Conservation (phyloP, 2,888 invertebrate genomes). For the Tipula confusa region DNA sequence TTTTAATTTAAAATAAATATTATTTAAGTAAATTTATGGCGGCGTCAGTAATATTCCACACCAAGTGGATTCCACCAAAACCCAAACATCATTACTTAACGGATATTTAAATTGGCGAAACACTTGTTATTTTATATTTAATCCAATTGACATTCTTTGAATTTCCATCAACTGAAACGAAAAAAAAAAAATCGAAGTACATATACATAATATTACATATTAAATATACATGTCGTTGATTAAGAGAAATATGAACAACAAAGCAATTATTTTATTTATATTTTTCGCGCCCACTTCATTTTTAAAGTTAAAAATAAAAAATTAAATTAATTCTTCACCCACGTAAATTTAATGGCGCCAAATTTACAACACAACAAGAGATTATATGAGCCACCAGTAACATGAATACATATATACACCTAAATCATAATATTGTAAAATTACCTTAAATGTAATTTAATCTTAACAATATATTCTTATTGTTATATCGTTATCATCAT, state of each 20-base stretch:
- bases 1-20: neutral
- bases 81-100: neutral
- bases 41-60: neutral
- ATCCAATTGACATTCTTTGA: conserved; percentile 20
- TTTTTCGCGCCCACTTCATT: neutral
- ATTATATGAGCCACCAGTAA: neutral
- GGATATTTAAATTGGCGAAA: neutral
- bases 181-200: neutral
- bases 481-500: neutral
- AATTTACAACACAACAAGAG: neutral
- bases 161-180: neutral
- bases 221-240: neutral
- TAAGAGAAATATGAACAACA: conserved; percentile 20
- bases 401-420: neutral
- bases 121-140: conserved; percentile 25
- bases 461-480: too few relatives aligned
- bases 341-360: conserved; percentile 1
- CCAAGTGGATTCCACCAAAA: neutral
- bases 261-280: conserved; percentile 25
- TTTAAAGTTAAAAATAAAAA: neutral
- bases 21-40: neutral
- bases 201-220: neutral
- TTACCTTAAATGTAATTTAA: too few relatives aligned
- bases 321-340: neutral
- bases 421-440: neutral